Percentiles rank a stretch among this genome's conserved stretches.
Conservation (phyloP, 2,888 invertebrate genomes). For the Brachyptera putata region DNA sequence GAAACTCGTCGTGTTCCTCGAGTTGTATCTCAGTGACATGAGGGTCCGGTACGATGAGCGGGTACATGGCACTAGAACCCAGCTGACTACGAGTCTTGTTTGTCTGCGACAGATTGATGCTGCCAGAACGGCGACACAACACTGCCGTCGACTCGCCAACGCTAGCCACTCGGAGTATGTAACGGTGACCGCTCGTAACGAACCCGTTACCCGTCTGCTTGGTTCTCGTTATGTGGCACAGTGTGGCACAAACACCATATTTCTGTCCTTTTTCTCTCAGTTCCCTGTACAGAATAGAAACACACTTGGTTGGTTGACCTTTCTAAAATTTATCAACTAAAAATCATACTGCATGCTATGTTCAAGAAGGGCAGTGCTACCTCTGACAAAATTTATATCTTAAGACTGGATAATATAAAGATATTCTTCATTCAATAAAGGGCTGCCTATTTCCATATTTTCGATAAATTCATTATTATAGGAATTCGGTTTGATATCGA, state of each 20-base stretch:
- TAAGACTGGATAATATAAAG: too few species aligned
- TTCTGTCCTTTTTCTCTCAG: slow-evolving; percentile 69
- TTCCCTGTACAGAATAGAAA: slow-evolving; percentile 48
- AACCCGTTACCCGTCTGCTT: slow-evolving; percentile 21
- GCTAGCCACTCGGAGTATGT: slow-evolving; percentile 66
- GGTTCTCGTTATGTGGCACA: slow-evolving; percentile 67
- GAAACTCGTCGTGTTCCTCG: slow-evolving; percentile 77
- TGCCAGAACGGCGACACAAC: slow-evolving; percentile 48
- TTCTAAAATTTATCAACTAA: too few species aligned
- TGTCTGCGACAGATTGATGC: not conserved
- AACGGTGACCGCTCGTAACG: slow-evolving; percentile 46
- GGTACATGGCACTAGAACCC: slow-evolving; percentile 62
- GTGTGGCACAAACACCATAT: slow-evolving; percentile 66
- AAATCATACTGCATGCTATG: too few species aligned
- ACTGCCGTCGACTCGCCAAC: slow-evolving; percentile 73
- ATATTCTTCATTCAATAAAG: too few species aligned
- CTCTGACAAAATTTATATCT: too few species aligned
- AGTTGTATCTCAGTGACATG: slow-evolving; percentile 69
- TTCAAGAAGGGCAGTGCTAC: too few species aligned
- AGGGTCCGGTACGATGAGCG: slow-evolving; percentile 69
- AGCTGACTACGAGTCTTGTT: slow-evolving; percentile 54
- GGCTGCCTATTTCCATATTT: too few species aligned
- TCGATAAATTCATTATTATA: too few species aligned
- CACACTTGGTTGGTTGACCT: too few species aligned
- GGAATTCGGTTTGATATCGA: too few species aligned